phyloP scores from a whole-genome alignment of 1,140 invertebrate species.

The Belonocnema kinseyi region DNA sequence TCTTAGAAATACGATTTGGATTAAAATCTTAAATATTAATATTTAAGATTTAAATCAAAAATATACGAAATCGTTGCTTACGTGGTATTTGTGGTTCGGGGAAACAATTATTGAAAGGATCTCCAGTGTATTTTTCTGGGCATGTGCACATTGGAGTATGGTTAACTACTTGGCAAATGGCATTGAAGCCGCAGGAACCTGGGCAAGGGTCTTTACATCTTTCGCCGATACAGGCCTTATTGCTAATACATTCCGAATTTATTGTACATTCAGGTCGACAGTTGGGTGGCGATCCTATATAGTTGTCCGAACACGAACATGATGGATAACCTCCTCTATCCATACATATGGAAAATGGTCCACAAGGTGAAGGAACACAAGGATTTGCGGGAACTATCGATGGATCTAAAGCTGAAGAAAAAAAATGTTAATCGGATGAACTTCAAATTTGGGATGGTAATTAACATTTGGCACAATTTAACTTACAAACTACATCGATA shows the following conservation, averaged over 20 bases:
- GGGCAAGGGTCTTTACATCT: constrained; percentile 85
- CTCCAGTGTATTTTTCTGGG: constrained; percentile 77
- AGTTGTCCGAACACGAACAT: constrained; percentile 77
- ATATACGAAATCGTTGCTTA: constrained; percentile 48
- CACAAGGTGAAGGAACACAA: constrained; percentile 78
- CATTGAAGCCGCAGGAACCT: constrained; percentile 83
- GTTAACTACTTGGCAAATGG: constrained; percentile 77
- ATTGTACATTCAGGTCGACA: constrained; percentile 84
- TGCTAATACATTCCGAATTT: constrained; percentile 84
- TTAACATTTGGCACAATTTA: neutral
- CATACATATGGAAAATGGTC: constrained; percentile 77
- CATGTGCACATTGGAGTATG: constrained; percentile 79
- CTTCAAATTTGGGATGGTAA: neutral
- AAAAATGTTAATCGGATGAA: constrained; percentile 35
- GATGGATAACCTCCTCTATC: constrained; percentile 73
- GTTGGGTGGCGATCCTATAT: constrained; percentile 81
- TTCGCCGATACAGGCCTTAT: constrained; percentile 83
- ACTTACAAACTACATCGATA: constrained; percentile 73
- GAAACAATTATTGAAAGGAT: constrained; percentile 78
- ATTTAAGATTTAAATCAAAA: neutral
- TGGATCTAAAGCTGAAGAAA: constrained; percentile 40
- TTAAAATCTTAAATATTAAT: neutral
- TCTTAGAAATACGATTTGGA: neutral
- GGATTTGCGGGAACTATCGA: constrained; percentile 58
- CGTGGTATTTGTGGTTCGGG: constrained; percentile 67